Evolutionary conservation across 2,888 invertebrate species (phyloP), one percentile per base, ranked within the genome.

Genomic region (Lasius platythorax): DNA sequence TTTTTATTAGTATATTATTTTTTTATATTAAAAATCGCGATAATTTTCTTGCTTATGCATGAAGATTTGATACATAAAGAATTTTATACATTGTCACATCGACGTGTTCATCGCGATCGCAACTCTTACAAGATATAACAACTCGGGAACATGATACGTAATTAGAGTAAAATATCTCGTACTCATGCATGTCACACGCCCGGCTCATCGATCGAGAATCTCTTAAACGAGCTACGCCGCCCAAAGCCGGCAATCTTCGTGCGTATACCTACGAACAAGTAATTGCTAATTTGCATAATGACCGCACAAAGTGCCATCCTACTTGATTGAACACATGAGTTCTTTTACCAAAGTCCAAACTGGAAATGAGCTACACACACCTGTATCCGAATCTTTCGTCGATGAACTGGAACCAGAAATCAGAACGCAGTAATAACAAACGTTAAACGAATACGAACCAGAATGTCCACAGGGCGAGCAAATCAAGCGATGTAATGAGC

Each of bases 241-340:
- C 56, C 37, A 18, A 28, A 75, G 28, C 74, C 66, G 63, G 72
- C 63, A 79, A 87, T 87, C 78, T 83, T 82, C 87, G 28, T 28
- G 50, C 75, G 58, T 79, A 84, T 67, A 30, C 67, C 61, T 66
- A 64, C 70, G 78, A 87, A 85, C 74, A 78, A 56, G 85, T 88
- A 91, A 91, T 92, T 89, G 88, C 87, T 83, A 83, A 91, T 92
- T 92, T 92, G 82, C 91, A 91, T 92, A 92, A 92, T 90, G 87
- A 87, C 86, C 79, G 82, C 86, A 84, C 83, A 72, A 87, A 83
- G 63, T 67, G 84, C 68, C 63, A 81, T 73, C 46, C 46, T 46
- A 74, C 79, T 61, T 73, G 46, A 81, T 70, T 46, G 46, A 74
- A 73, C 74, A 37, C 61, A 18, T 30, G 1, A 33, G 5, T 30